Percentiles rank a stretch among this genome's conserved stretches.
Conservation (phyloP, 2,797 vertebrate genomes). For the Trachops cirrhosus region DNA sequence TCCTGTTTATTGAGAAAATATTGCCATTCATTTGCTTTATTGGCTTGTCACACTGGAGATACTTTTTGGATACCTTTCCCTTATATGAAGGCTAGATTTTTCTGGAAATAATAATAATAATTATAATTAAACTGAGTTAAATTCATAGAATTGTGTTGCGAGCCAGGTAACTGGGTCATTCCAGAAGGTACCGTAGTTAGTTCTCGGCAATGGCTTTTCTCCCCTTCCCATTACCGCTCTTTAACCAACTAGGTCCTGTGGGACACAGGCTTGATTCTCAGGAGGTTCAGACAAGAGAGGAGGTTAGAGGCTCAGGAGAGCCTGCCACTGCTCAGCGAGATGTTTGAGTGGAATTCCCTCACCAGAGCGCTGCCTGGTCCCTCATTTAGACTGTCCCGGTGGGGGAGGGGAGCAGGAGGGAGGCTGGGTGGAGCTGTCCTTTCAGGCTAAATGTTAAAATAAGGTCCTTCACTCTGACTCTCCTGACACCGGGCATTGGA, state of each 20-base stretch:
- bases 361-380: not conserved
- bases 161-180: not conserved
- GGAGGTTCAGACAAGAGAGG: not conserved
- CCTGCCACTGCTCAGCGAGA: not conserved
- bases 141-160: not conserved
- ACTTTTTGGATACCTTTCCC: not conserved
- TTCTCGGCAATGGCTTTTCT: not conserved
- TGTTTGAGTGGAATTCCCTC: not conserved
- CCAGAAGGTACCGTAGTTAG: not conserved
- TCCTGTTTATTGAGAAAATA: not conserved
- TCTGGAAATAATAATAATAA: not conserved
- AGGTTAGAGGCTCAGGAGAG: conserved; percentile 21
- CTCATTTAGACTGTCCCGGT: not conserved
- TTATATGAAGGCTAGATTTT: not conserved
- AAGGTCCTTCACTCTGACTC: conserved; percentile 40
- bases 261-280: conserved; percentile 7
- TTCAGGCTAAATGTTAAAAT: conserved; percentile 60
- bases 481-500: not conserved
- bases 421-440: not conserved
- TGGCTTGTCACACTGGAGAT: not conserved
- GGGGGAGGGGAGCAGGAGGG: not conserved
- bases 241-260: not conserved
- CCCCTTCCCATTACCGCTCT: not conserved
- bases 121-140: conserved; percentile 3
- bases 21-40: not conserved